These are phyloP conservation scores for Rhinatrema bivittatum DNA, from an alignment of 2,797 vertebrate genomes.

Conservation along the genomic window DNA sequence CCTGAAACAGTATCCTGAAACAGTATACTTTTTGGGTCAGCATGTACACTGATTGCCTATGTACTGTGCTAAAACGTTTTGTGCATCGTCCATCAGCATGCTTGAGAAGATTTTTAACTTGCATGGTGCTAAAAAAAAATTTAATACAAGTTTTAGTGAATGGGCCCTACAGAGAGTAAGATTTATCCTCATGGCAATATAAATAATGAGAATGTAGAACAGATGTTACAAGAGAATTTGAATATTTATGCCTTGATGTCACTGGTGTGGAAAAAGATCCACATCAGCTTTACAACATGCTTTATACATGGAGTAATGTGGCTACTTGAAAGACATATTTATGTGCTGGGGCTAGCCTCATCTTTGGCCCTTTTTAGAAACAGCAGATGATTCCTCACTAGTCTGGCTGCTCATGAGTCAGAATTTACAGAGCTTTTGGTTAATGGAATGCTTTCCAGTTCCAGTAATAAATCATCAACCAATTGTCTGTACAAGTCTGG, in stretches of 20 bases:
- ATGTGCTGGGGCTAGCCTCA: slow-evolving; percentile 5
- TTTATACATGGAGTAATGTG: slow-evolving; percentile 20
- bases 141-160: too few relatives aligned
- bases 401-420: slow-evolving; percentile 38
- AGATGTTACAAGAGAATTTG: slow-evolving; percentile 26
- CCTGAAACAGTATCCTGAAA: too few relatives aligned
- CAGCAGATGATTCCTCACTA: slow-evolving; percentile 17
- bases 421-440: slow-evolving; percentile 5
- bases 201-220: slow-evolving; percentile 32
- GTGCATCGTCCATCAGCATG: too few relatives aligned
- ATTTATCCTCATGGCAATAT: background rate
- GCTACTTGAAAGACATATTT: slow-evolving; percentile 34
- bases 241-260: slow-evolving; percentile 16
- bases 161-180: too few relatives aligned
- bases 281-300: slow-evolving; percentile 30
- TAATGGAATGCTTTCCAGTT: slow-evolving; percentile 12
- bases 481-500: slow-evolving; percentile 5
- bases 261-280: too few relatives aligned
- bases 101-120: too few relatives aligned
- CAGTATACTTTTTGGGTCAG: too few relatives aligned
- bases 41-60: too few relatives aligned
- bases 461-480: slow-evolving; percentile 2
- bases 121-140: too few relatives aligned
- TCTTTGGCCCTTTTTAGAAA: slow-evolving; percentile 21
- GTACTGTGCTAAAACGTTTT: too few relatives aligned